A percentile compares a stretch with the other conserved stretches of the same genome.
Evolutionary conservation across 2,797 vertebrate genomes (phyloP).

Genomic region (Scolopax rusticola): DNA sequence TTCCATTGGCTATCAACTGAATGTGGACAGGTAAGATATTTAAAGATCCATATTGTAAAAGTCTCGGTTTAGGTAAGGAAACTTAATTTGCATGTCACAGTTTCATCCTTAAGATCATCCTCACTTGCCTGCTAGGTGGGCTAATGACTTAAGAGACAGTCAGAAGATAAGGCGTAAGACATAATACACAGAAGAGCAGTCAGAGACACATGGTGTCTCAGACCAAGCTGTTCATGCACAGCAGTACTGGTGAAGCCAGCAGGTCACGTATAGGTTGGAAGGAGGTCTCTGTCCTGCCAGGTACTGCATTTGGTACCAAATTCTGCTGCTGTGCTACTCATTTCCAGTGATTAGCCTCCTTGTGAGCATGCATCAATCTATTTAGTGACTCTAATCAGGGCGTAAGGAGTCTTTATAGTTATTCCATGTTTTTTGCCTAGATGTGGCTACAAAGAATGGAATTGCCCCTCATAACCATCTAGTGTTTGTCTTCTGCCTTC

Average conservation of each 20-base stretch:
- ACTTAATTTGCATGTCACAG: not conserved
- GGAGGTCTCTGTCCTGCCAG: not conserved
- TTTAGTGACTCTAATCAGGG: not conserved
- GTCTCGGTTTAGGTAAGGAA: not conserved
- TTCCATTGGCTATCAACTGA: not conserved
- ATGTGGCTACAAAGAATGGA: not conserved
- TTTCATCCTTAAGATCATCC: not conserved
- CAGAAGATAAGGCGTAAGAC: not conserved
- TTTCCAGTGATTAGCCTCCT: not conserved
- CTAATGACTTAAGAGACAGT: not conserved
- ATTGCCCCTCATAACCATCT: not conserved
- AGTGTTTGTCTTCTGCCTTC: not conserved
- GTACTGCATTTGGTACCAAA: not conserved
- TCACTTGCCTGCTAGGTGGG: not conserved
- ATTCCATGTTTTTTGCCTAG: not conserved
- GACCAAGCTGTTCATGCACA: not conserved
- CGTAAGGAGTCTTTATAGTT: not conserved
- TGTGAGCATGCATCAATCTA: not conserved
- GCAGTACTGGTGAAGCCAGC: not conserved
- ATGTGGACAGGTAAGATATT: not conserved
- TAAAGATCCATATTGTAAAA: not conserved
- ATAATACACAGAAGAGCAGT: rapidly evolving
- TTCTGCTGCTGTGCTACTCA: not conserved
- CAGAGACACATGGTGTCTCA: rapidly evolving
- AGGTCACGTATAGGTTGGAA: rapidly evolving